These are phyloP conservation scores for Alviniconcha marisindica DNA, from an alignment of 1,140 invertebrate genomes.

Conservation along the genomic window DNA sequence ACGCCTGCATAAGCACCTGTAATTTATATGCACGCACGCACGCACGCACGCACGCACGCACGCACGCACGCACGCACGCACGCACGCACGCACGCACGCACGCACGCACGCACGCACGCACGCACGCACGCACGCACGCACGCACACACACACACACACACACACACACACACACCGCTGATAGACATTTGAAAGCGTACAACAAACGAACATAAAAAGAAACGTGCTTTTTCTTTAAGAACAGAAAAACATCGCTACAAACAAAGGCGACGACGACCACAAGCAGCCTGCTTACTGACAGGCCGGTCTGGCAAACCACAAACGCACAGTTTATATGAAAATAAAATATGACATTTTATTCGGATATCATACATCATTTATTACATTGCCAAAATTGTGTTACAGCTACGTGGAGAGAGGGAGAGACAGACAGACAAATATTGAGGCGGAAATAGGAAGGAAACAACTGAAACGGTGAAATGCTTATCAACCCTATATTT, in stretches of 20 bases:
- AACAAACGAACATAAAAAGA: too few species aligned
- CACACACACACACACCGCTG: too few species aligned
- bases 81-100: neutral
- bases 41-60: slow-evolving; percentile 10
- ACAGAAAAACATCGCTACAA: too few species aligned
- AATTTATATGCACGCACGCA: too few species aligned
- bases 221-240: too few species aligned
- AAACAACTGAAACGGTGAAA: neutral
- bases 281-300: too few species aligned
- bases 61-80: neutral
- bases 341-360: neutral
- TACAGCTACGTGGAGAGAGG: too few species aligned
- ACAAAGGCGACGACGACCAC: too few species aligned
- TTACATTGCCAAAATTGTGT: neutral
- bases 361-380: neutral
- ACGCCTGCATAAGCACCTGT: too few species aligned
- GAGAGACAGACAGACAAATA: neutral
- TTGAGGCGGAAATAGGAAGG: neutral
- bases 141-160: neutral
- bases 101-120: slow-evolving; percentile 7
- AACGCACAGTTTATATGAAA: neutral
- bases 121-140: slow-evolving; percentile 3
- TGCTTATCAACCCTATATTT: too few species aligned
- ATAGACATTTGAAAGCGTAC: too few species aligned
- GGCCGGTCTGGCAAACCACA: neutral